Evolutionary conservation across 2,113 vertebrate species (phyloP).

Genomic region (Kobus ellipsiprymnus): DNA sequence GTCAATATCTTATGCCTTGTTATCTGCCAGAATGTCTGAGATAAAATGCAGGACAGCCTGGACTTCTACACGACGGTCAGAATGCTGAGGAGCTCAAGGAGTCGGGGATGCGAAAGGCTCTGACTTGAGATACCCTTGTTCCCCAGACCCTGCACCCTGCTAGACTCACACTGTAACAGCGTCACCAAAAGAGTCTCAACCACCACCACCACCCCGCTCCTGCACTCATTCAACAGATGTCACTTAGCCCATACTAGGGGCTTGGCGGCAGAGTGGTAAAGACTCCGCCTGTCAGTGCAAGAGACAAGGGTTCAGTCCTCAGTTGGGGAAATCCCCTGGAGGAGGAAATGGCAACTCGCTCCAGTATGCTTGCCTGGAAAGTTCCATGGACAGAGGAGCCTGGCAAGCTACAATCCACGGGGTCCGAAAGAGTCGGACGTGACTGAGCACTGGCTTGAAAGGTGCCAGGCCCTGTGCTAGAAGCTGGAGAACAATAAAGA

Average conservation of each 20-base stretch:
- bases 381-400: background rate
- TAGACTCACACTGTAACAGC: fast-evolving
- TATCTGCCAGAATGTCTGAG: background rate
- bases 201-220: background rate
- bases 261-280: background rate
- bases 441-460: background rate
- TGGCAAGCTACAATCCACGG: background rate
- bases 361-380: background rate
- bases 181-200: fast-evolving
- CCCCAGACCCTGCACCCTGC: fast-evolving
- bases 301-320: background rate
- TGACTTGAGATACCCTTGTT: fast-evolving
- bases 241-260: background rate
- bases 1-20: background rate
- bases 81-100: background rate
- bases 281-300: background rate
- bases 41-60: background rate
- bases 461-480: background rate
- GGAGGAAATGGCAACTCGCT: background rate
- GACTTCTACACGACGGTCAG: background rate
- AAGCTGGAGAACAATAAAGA: no score
- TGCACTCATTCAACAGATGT: background rate
- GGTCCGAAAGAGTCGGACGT: fast-evolving
- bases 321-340: background rate
- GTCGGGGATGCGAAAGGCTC: fast-evolving